Conservation (phyloP, 2,797 vertebrate genomes). For the Coregonus sp. region DNA sequence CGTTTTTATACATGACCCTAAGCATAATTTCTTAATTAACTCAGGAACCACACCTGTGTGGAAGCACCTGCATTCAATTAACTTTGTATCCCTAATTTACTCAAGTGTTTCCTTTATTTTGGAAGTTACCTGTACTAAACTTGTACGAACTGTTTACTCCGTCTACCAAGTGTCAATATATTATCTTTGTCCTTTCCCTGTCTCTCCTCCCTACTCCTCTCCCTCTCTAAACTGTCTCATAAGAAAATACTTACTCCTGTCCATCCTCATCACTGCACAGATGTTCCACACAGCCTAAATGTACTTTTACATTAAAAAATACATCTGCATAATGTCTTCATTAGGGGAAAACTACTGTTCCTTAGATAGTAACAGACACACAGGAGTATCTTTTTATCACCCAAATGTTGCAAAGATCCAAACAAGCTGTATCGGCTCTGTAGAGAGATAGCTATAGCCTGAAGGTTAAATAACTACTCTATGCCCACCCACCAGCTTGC, state of each 20-base stretch:
- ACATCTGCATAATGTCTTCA: constrained; percentile 47
- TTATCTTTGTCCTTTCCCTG: constrained; percentile 10
- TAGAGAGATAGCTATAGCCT: constrained; percentile 34
- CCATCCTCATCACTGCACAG: constrained; percentile 51
- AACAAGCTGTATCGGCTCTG: constrained; percentile 36
- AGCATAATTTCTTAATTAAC: too few relatives aligned
- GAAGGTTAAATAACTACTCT: constrained; percentile 59
- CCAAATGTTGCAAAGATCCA: constrained; percentile 47
- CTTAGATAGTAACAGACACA: constrained; percentile 35
- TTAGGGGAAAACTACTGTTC: constrained; percentile 24
- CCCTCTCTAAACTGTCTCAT: not conserved
- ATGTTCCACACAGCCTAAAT: constrained; percentile 50
- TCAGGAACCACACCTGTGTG: too few relatives aligned
- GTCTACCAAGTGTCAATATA: not conserved
- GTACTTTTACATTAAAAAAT: constrained; percentile 60
- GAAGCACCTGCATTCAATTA: too few relatives aligned
- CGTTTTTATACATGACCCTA: too few relatives aligned
- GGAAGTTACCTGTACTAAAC: too few relatives aligned
- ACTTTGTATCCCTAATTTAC: not conserved
- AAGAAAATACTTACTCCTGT: constrained; percentile 25
- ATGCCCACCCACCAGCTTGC: constrained; percentile 56
- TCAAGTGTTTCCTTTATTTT: too few relatives aligned
- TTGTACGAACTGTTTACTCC: not conserved
- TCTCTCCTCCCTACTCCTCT: constrained; percentile 4
- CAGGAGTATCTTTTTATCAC: constrained; percentile 39